Evolutionary conservation across 1,140 invertebrate species (phyloP), one percentile per base, ranked within the genome.

Genomic region (Tachypleus tridentatus): DNA sequence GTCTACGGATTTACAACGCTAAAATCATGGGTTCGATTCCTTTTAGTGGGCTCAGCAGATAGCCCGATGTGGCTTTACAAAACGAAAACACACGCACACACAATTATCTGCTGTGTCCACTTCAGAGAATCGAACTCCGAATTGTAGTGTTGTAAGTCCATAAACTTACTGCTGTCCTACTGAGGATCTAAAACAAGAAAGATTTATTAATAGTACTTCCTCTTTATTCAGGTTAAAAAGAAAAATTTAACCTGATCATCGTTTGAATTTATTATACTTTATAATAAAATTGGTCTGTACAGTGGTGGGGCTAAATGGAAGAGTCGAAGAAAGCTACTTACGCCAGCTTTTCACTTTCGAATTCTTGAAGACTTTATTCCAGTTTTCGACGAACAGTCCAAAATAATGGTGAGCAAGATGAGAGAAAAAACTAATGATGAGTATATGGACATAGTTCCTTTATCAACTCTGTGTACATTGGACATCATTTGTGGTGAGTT

Each of bases 401-500:
- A 72, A 11, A 73, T 80, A 5, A 64, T 82, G 53, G 63, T 76
- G 4, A n/a, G 47, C 0, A 56, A 60, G 11, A 49, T 71, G 6
- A n/a, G 58, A 8, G 52, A 62, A 11, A 52, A 10, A 10, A 72
- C 72, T 59, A 69, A 68, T 5, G 72, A 68, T 58, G 64, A 73
- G 8, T 70, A 66, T 48, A 70, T 78, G 49, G 77, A 83, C 70
- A 75, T 84, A n/a, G 81, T 77, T 63, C 77, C 77, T 7, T 70
- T 76, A 48, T 73, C 83, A n/a, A 80, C 79, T 10, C 71, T 78
- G 2, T 83, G 81, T 73, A 76, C 82, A 50, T 68, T 83, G 65
- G 82, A 84, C 69, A 80, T 82, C 56, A 83, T 84, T 60, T 82
- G 81, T 73, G 81, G 79, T 80, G 69, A 71, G 71, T 70, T 49